Percentiles rank a stretch among this genome's conserved stretches.
phyloP scores from a whole-genome alignment of 2,888 invertebrate genomes.

The Heliconius charithonia region DNA sequence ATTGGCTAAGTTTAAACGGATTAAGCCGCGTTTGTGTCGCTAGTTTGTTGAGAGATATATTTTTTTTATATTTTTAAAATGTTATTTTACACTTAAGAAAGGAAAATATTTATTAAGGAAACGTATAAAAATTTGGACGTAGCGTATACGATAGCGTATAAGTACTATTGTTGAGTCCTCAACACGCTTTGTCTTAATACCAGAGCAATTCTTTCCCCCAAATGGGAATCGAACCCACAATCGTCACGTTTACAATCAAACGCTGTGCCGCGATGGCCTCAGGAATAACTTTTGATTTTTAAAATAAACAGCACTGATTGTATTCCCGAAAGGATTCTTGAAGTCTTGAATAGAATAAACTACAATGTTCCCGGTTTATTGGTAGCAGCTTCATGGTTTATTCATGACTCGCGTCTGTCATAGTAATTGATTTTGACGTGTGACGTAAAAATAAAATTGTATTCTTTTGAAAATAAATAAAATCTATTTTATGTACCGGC shows the following conservation, averaged over 20 bases:
- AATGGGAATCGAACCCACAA: not conserved
- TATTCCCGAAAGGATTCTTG: not conserved
- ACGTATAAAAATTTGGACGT: no score
- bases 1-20: no score
- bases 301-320: not conserved
- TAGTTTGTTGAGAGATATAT: no score
- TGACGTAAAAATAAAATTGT: slow-evolving; percentile 32
- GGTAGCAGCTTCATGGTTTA: slow-evolving; percentile 9
- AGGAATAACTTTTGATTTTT: not conserved
- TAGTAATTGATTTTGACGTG: slow-evolving; percentile 21
- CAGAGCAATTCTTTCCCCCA: no score
- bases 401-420: slow-evolving; percentile 21
- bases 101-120: no score
- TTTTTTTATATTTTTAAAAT: no score
- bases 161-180: no score
- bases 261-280: not conserved
- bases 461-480: slow-evolving; percentile 6
- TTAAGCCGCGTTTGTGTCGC: no score
- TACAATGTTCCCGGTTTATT: slow-evolving; percentile 6
- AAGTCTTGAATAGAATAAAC: slow-evolving; percentile 6
- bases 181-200: no score
- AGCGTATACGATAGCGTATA: no score
- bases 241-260: not conserved
- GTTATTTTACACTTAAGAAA: no score
- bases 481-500: not conserved